Conservation (phyloP, 1,140 invertebrate species). For the Polypedilum pembai region DNA sequence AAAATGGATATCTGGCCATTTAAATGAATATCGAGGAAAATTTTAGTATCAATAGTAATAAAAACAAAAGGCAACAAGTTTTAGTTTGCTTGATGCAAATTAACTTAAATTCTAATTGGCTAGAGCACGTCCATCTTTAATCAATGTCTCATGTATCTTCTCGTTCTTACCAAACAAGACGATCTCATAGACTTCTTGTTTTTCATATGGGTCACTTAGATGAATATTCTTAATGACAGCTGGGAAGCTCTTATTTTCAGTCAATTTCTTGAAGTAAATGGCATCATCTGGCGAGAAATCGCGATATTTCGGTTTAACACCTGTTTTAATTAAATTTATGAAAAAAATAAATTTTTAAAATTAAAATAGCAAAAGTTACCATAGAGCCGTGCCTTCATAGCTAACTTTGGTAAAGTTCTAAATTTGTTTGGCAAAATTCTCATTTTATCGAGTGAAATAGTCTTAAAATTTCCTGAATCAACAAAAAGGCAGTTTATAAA, state of each 20-base stretch:
- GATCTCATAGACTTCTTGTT: background rate
- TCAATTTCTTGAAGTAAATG: slow-evolving; percentile 37
- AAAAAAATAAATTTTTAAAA: slow-evolving; percentile 11
- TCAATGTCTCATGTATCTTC: background rate
- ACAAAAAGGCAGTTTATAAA: slow-evolving; percentile 20
- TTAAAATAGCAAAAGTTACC: slow-evolving; percentile 34
- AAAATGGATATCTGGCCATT: too few species aligned
- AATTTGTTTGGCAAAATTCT: slow-evolving; percentile 35
- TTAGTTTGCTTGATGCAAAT: background rate
- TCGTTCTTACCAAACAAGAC: slow-evolving; percentile 13
- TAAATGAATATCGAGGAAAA: background rate
- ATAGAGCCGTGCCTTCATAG: slow-evolving; percentile 38
- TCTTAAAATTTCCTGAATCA: slow-evolving; percentile 23
- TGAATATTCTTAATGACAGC: slow-evolving; percentile 15
- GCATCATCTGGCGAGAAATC: slow-evolving; percentile 41
- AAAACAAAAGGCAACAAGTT: background rate
- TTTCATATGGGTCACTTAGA: background rate
- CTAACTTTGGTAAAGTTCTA: slow-evolving; percentile 39
- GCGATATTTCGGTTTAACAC: slow-evolving; percentile 34
- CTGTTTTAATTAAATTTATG: slow-evolving; percentile 31
- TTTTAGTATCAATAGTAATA: background rate
- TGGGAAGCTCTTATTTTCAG: slow-evolving; percentile 30
- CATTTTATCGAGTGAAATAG: slow-evolving; percentile 33
- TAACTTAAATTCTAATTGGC: slow-evolving; percentile 7
- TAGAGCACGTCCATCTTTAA: slow-evolving; percentile 19